phyloP scores from a whole-genome alignment of 1,140 invertebrate genomes.

The Sinonovacula constricta region DNA sequence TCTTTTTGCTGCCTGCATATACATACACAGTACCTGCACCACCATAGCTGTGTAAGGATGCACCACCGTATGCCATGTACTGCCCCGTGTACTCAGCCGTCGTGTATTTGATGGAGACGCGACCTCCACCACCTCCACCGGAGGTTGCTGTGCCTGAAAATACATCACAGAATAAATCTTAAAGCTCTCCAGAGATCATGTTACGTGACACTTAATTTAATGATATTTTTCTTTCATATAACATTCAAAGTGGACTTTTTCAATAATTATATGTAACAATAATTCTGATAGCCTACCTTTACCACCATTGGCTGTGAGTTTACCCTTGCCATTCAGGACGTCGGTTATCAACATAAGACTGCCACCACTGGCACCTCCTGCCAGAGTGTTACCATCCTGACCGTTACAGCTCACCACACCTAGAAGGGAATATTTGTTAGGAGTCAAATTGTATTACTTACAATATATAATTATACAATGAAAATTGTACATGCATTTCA shows the following conservation, averaged over 20 bases:
- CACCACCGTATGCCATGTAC: slow-evolving; percentile 59
- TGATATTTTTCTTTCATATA: too few relatives aligned
- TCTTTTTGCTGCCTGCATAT: slow-evolving; percentile 45
- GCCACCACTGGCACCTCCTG: slow-evolving; percentile 70
- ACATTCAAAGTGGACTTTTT: too few relatives aligned
- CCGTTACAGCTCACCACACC: slow-evolving; percentile 64
- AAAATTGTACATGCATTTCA: neutral
- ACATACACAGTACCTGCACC: slow-evolving; percentile 67
- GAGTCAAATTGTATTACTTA: too few relatives aligned
- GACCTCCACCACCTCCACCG: slow-evolving; percentile 67
- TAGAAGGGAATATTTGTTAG: slow-evolving; percentile 33
- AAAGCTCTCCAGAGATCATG: too few relatives aligned
- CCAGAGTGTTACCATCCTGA: slow-evolving; percentile 37
- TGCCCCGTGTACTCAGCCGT: slow-evolving; percentile 57
- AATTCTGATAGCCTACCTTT: slow-evolving; percentile 54
- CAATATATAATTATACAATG: too few relatives aligned
- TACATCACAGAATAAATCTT: neutral
- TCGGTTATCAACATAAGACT: slow-evolving; percentile 59
- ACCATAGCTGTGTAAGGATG: slow-evolving; percentile 49
- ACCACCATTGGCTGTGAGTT: slow-evolving; percentile 63
- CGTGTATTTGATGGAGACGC: slow-evolving; percentile 61
- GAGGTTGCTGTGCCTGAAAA: slow-evolving; percentile 39
- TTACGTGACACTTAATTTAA: too few relatives aligned
- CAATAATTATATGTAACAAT: too few relatives aligned
- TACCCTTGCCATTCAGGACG: slow-evolving; percentile 65